phyloP scores from a whole-genome alignment of 2,113 vertebrate species.

The Xyliphius kryptos region DNA sequence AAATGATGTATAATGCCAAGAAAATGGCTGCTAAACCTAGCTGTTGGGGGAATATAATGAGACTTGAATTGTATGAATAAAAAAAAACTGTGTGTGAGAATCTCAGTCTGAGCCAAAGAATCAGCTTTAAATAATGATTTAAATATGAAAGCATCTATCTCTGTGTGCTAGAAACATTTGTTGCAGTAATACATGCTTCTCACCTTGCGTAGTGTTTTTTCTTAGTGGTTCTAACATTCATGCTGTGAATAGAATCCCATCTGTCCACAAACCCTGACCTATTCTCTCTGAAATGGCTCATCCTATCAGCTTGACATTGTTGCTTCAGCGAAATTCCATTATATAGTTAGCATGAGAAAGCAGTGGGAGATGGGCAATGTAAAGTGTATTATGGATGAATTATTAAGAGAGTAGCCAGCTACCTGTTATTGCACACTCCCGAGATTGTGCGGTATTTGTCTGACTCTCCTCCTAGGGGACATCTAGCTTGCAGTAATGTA shows the following conservation, averaged over 20 bases:
- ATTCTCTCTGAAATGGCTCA: conserved; percentile 27
- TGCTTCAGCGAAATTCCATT: conserved; percentile 28
- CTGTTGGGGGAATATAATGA: too few species aligned
- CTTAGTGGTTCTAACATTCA: too few species aligned
- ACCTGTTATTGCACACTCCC: conserved; percentile 91
- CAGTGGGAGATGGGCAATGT: conserved; percentile 9
- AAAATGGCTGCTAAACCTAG: too few species aligned
- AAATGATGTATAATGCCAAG: too few species aligned
- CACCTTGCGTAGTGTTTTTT: conserved; percentile 16
- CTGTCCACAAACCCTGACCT: conserved; percentile 29
- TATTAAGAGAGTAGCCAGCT: conserved; percentile 20
- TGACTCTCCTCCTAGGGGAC: conserved; percentile 59
- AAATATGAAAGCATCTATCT: too few species aligned
- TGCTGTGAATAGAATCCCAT: too few species aligned
- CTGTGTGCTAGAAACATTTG: conserved; percentile 18
- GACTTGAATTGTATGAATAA: too few species aligned
- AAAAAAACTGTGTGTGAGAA: too few species aligned
- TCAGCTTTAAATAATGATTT: conserved; percentile 19
- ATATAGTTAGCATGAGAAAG: conserved; percentile 20
- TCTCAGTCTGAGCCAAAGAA: background rate
- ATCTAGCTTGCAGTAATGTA: conserved; percentile 56
- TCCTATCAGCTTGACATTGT: conserved; percentile 31
- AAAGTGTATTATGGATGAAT: conserved; percentile 30
- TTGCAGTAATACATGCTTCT: conserved; percentile 14
- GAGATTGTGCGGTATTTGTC: conserved; percentile 77